These are phyloP conservation scores for Apamea epomidion DNA, from an alignment of 2,888 invertebrate species.

Conservation along the genomic window DNA sequence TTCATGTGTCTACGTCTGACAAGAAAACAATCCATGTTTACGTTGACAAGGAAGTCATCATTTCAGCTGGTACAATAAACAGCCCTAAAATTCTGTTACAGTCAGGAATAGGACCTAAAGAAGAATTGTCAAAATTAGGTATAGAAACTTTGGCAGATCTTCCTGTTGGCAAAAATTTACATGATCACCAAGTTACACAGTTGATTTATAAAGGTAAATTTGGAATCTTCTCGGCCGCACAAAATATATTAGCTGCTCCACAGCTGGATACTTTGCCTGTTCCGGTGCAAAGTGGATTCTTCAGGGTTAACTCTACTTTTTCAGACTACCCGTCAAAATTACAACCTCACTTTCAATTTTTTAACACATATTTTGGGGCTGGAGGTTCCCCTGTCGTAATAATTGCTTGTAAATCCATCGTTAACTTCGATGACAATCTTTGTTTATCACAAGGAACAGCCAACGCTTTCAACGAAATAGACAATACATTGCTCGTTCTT, in stretches of 20 bases:
- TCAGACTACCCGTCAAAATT: slow-evolving; percentile 45
- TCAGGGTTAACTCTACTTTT: slow-evolving; percentile 70
- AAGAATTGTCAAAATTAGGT: slow-evolving; percentile 73
- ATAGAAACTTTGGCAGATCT: slow-evolving; percentile 78
- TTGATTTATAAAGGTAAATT: slow-evolving; percentile 76
- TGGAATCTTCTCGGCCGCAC: slow-evolving; percentile 79
- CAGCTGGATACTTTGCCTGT: slow-evolving; percentile 74
- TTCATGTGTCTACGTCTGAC: slow-evolving; percentile 72
- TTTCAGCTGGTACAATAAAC: slow-evolving; percentile 83
- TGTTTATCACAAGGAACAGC: slow-evolving; percentile 75
- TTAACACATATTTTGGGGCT: slow-evolving; percentile 80
- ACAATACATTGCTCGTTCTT: slow-evolving; percentile 71
- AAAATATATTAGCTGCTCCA: slow-evolving; percentile 68
- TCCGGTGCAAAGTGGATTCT: slow-evolving; percentile 78
- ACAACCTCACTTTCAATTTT: slow-evolving; percentile 82
- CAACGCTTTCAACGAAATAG: slow-evolving; percentile 77
- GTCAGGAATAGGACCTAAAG: slow-evolving; percentile 82
- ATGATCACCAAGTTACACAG: slow-evolving; percentile 78
- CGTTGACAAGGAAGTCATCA: slow-evolving; percentile 79
- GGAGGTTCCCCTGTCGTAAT: slow-evolving; percentile 72
- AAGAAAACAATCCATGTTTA: slow-evolving; percentile 74
- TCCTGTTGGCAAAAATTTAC: slow-evolving; percentile 84
- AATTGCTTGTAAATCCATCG: slow-evolving; percentile 69
- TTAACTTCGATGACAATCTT: slow-evolving; percentile 70
- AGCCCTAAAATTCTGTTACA: slow-evolving; percentile 83